phyloP scores from a whole-genome alignment of 2,113 vertebrate genomes.

The Ictalurus punctatus region DNA sequence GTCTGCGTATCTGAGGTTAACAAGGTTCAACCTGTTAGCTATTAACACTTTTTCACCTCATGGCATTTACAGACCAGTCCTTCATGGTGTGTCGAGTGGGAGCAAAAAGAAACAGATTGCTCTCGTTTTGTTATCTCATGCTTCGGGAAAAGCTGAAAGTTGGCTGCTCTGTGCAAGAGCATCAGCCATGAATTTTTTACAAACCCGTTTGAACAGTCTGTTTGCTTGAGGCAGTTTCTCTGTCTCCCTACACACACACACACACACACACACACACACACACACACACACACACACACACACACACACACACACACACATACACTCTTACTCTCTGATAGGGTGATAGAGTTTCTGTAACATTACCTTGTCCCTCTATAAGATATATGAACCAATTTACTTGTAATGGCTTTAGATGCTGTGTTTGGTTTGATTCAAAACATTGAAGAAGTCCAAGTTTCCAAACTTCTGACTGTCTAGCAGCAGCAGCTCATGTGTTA shows the following conservation, averaged over 20 bases:
- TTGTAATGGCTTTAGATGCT: constrained; percentile 4
- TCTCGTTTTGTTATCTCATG: constrained; percentile 26
- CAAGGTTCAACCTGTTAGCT: constrained; percentile 25
- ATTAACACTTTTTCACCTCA: constrained; percentile 11
- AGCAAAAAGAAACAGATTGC: constrained; percentile 8
- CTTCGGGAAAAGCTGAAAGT: constrained; percentile 29
- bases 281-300: background rate
- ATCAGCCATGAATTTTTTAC: constrained; percentile 61
- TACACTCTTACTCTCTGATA: background rate
- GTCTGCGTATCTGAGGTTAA: constrained; percentile 1
- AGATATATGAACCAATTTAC: constrained; percentile 1
- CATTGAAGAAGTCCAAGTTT: background rate
- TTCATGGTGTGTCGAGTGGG: constrained; percentile 9
- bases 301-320: background rate
- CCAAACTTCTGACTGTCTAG: constrained; percentile 3
- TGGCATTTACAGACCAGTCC: constrained; percentile 27
- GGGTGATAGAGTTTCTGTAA: constrained; percentile 10
- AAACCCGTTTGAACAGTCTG: constrained; percentile 54
- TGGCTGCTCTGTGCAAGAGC: constrained; percentile 33
- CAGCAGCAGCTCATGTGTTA: background rate
- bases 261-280: background rate
- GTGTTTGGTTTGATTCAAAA: constrained; percentile 10
- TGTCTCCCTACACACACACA: constrained; percentile 21
- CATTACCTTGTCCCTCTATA: constrained; percentile 6
- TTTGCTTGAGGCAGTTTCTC: constrained; percentile 51